Base-by-base conservation (phyloP, 2,888 invertebrate genomes). In the Sphecodes monilicornis region DNA sequence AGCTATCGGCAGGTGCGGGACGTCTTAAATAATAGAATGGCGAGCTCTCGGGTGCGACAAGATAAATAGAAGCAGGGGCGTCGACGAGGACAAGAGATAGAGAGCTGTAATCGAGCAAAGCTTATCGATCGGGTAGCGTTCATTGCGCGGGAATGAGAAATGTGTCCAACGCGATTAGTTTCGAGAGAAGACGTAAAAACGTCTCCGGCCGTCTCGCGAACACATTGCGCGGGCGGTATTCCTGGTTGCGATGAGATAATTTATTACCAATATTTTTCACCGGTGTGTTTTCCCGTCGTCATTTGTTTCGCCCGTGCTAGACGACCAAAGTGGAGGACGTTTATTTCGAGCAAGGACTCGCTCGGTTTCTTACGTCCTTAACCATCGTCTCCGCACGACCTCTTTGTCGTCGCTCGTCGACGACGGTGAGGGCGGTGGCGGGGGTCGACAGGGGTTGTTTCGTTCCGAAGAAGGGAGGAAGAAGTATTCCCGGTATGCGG, bases 401-500 rank as follows among this genome's bases (percentile, higher is more conserved):
- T 66, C 71, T 43, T 64, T 36, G 64, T 82, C 77, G 69, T 32
- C 46, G 54, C 18, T 57, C 8, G 36, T 32, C 66, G 32, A 66
- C 66, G 36, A 22, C 11, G 32, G 66, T 0, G 36, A 22, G 32
- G 66, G 60, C 18, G 60, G 29, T 5, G 6, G 60, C 29, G 60
- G 26, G 81, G 77, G 75, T 36, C 78, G 68, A 72, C 76, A 74
- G 66, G 77, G 68, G 69, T 64, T 77, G 77, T 39, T 68, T 68
- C 50, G 66, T 50, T 81, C n/a, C 78, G 69, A 71, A 76, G 73
- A 80, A 74, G 76, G 54, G 71, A 66, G 75, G 81, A 76, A 81
- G 83, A 79, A 91, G 91, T 86, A 93, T 93, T 91, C 88, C 88
- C 78, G 92, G 91, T 89, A 92, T 91, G 90, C 88, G 82, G 85